Base-by-base conservation (phyloP, 1,140 invertebrate species). In the Hetaerina americana region DNA sequence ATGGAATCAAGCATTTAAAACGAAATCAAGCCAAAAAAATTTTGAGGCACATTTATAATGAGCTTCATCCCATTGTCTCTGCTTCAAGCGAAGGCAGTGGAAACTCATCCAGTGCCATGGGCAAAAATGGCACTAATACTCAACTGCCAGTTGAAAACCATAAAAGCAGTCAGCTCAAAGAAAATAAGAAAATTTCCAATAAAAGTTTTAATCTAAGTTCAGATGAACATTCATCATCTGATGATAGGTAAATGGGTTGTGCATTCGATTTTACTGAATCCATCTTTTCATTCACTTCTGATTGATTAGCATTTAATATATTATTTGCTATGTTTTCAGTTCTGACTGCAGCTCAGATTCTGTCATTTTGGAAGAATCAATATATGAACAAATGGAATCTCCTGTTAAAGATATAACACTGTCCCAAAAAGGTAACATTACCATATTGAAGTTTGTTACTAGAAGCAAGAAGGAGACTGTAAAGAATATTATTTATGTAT, bases 41-140 rank as follows among this genome's bases (percentile, higher is more conserved):
- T 27, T 78, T 85, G 57, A 76, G 76, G 27, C 79, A 83, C 68
- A 82, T 85, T 74, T 84, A 84, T 73, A 77, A 83, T 5, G 78
- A 84, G 74, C 77, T 80, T 22, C 82, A 84, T 76, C 80, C 79
- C 24, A 66, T 75, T 8, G 75, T 77, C 12, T 68, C 67, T 28
- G 10, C 15, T 57, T 12, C 15, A n/a, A 57, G 22, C 22, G 40
- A 57, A 57, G 22, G 10, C n/a, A n/a, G n/a, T 2, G 22, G 2
- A 5, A 57, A 57, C 22, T 57, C 40, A 57, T 57, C 22, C 40
- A 18, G 2, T n/a, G 1, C 22, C 40, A 57, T 18, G 40, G 10
- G 40, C 15, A 5, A 57, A 57, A 57, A n/a, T 18, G 2, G 10
- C 15, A 57, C n/a, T n/a, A n/a, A n/a, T n/a, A n/a, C n/a, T n/a